These are phyloP conservation scores for Acropora yongei DNA, from an alignment of 64 coral and sea anemone species.

Conservation along the genomic window DNA sequence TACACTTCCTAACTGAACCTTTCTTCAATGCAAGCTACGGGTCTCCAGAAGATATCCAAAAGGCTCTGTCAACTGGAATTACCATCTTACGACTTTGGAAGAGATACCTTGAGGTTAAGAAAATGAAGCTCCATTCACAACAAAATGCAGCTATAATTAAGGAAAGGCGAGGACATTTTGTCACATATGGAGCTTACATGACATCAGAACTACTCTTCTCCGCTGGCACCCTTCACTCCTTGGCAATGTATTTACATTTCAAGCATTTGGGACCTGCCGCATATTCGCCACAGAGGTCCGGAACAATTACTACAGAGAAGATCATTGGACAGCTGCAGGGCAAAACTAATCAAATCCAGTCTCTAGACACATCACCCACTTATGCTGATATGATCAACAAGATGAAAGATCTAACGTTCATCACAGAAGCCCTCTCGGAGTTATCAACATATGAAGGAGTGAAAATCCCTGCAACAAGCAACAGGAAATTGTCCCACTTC, in stretches of 20 bases:
- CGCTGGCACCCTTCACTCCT: conserved; percentile 36
- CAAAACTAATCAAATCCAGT: too few relatives aligned
- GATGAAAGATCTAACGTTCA: conserved; percentile 53
- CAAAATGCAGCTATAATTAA: not conserved
- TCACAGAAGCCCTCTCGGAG: conserved; percentile 38
- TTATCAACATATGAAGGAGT: conserved; percentile 46
- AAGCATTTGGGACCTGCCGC: conserved; percentile 39
- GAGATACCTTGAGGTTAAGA: too few relatives aligned
- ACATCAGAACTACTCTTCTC: conserved; percentile 72
- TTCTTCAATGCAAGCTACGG: too few relatives aligned
- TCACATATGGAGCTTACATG: conserved; percentile 62
- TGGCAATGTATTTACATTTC: conserved; percentile 74
- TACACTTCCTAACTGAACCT: too few relatives aligned
- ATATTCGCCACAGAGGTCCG: conserved; percentile 37
- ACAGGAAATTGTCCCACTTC: conserved; percentile 36
- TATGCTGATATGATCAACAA: conserved; percentile 58
- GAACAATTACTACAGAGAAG: conserved; percentile 40
- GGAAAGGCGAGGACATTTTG: conserved; percentile 37
- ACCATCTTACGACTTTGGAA: too few relatives aligned
- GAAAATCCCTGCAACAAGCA: conserved; percentile 35
- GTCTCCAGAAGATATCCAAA: too few relatives aligned
- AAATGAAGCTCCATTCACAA: too few relatives aligned
- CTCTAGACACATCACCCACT: too few relatives aligned
- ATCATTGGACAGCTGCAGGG: not conserved
- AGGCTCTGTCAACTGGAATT: too few relatives aligned